phyloP scores from a whole-genome alignment of 2,888 invertebrate species.

The Silvanus unidentatus region DNA sequence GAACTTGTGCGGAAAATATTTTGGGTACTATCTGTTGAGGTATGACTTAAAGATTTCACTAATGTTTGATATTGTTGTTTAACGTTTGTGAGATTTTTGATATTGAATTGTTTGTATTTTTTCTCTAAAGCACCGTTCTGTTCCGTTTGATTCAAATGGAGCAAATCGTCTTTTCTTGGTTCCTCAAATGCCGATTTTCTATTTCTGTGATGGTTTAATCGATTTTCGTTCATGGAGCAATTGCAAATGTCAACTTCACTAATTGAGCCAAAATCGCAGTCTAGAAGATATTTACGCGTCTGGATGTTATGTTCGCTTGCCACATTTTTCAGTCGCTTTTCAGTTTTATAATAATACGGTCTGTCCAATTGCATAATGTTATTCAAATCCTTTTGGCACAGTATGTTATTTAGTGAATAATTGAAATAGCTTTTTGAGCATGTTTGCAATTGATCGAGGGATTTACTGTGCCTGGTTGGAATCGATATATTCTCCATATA shows the following conservation, averaged over 20 bases:
- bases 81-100: conserved; percentile 22
- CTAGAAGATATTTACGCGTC: conserved; percentile 17
- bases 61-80: conserved; percentile 26
- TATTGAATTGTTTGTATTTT: conserved; percentile 26
- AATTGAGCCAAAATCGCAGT: conserved; percentile 13
- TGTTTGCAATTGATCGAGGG: conserved; percentile 69
- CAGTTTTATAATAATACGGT: conserved; percentile 20
- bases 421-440: conserved; percentile 29
- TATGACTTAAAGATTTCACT: conserved; percentile 30
- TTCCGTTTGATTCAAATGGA: conserved; percentile 1
- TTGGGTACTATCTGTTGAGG: conserved; percentile 21
- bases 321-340: conserved; percentile 26
- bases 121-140: conserved; percentile 16
- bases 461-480: conserved; percentile 66
- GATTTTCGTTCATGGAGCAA: conserved; percentile 13
- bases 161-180: not conserved
- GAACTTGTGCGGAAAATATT: conserved; percentile 31
- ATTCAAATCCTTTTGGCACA: conserved; percentile 15
- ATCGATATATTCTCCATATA: conserved; percentile 23
- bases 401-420: conserved; percentile 30
- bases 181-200: conserved; percentile 5
- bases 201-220: conserved; percentile 4
- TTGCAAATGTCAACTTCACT: conserved; percentile 15
- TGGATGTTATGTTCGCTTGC: conserved; percentile 32
- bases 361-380: conserved; percentile 14